These are phyloP conservation scores for Itoplectis maculator DNA, from an alignment of 2,888 invertebrate genomes.

Conservation along the genomic window DNA sequence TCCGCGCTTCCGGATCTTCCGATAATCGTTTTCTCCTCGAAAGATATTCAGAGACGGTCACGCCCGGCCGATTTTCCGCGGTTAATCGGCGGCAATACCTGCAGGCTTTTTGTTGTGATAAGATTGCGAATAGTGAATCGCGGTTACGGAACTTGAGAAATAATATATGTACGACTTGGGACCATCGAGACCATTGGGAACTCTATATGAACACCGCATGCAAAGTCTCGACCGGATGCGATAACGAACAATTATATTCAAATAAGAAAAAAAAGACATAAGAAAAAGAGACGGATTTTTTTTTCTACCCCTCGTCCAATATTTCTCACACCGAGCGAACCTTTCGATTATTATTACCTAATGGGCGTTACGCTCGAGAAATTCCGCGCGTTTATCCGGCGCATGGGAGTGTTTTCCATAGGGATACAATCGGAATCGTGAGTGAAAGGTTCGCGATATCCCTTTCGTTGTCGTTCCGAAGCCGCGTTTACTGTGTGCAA, in stretches of 20 bases:
- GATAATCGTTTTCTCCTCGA: slow-evolving; percentile 50
- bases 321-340: slow-evolving; percentile 63
- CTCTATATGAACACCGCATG: too few species aligned
- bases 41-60: too few species aligned
- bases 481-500: slow-evolving; percentile 31
- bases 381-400: slow-evolving; percentile 53
- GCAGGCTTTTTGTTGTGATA: too few species aligned
- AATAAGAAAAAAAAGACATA: slow-evolving; percentile 14
- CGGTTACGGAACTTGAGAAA: not conserved
- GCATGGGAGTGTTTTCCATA: slow-evolving; percentile 68
- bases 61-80: not conserved
- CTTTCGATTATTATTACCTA: slow-evolving; percentile 69
- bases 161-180: too few species aligned
- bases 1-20: slow-evolving; percentile 53
- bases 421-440: slow-evolving; percentile 73
- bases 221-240: not conserved
- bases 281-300: slow-evolving; percentile 28
- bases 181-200: not conserved
- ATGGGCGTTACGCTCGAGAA: slow-evolving; percentile 68
- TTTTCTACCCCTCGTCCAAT: not conserved
- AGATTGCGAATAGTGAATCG: too few species aligned
- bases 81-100: not conserved
- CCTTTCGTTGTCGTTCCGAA: slow-evolving; percentile 72
- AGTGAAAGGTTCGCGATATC: slow-evolving; percentile 75
- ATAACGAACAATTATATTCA: slow-evolving; percentile 36